Base-by-base conservation (phyloP, 2,888 invertebrate species). In the Aethes cnicana region DNA sequence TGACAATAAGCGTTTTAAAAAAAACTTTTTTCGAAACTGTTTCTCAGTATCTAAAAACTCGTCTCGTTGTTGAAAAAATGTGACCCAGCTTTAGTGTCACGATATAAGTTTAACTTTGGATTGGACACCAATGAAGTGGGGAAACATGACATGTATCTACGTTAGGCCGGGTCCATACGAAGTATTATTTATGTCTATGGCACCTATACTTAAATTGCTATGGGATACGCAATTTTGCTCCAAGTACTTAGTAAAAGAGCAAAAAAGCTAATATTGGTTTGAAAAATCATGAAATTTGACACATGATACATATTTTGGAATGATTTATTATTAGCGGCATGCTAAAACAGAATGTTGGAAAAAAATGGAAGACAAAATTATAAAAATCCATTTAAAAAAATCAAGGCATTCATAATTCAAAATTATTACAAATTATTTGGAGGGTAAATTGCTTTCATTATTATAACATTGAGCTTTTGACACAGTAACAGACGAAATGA, bases 391-490 rank as follows among this genome's bases (percentile, higher is more conserved):
- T 48, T n/a, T n/a, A n/a, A 35, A 52, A 46, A 47, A 46, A 36
- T 33, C 16, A 43, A 33, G 12, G 12, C 11, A 39, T 47, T 20
- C 28, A 48, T 41, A 35, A 39, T 41, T 43, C 57, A 62, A 62
- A n/a, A 47, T 53, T 55, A 60, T 59, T 41, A 47, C 33, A 55
- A 54, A 56, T 50, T 37, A 53, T 50, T 44, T 43, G 26, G 53
- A 55, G 55, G 55, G 57, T 55, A 47, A 47, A 59, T 54, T 44
- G 57, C 59, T 63, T 62, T 55, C 12, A 64, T 66, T 66, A 68
- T 62, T 66, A 72, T 72, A 68, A 73, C 68, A 79, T 86, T 84
- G 86, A 85, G 85, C 84, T 79, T 82, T 81, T 77, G 84, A 86
- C 84, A 81, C 77, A 72, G 67, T 70, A 65, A 72, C 66, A 71